These are phyloP conservation scores for Polyommatus iphigenia DNA, from an alignment of 2,888 invertebrate genomes.

Conservation along the genomic window DNA sequence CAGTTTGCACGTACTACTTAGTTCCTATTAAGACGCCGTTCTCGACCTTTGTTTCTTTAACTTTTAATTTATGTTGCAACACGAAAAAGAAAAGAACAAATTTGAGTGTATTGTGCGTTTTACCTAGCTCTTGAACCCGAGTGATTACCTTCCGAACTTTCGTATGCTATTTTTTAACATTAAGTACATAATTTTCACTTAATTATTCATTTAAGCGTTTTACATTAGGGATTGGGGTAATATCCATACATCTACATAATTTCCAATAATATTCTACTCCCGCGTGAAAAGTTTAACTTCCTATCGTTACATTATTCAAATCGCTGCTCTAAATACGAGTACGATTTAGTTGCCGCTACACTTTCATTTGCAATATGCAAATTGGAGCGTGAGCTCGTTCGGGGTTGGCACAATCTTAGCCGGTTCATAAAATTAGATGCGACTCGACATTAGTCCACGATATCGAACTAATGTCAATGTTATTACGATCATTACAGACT, in stretches of 20 bases:
- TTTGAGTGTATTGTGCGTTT: not conserved
- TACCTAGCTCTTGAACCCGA: not conserved
- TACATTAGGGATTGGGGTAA: not conserved
- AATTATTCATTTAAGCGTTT: not conserved
- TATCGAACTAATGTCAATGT: conserved; percentile 23
- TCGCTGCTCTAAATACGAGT: conserved; percentile 54
- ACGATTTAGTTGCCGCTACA: conserved; percentile 61
- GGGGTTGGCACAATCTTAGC: conserved; percentile 36
- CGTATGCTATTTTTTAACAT: not conserved
- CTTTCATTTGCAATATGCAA: conserved; percentile 73
- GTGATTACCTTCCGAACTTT: not conserved
- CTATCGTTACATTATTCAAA: conserved; percentile 39
- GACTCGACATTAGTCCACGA: not conserved
- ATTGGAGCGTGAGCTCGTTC: conserved; percentile 67
- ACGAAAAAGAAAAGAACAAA: not conserved
- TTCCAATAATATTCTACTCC: not conserved
- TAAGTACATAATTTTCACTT: not conserved
- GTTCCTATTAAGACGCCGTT: conserved; percentile 48
- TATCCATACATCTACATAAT: conserved; percentile 28
- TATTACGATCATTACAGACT: conserved; percentile 55
- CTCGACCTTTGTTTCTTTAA: conserved; percentile 39
- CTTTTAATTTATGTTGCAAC: not conserved
- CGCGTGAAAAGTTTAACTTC: conserved; percentile 38
- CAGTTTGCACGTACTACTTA: conserved; percentile 55
- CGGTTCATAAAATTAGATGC: conserved; percentile 42